Base-by-base conservation (phyloP, 2,113 vertebrate species). In the Sylvietta virens region DNA sequence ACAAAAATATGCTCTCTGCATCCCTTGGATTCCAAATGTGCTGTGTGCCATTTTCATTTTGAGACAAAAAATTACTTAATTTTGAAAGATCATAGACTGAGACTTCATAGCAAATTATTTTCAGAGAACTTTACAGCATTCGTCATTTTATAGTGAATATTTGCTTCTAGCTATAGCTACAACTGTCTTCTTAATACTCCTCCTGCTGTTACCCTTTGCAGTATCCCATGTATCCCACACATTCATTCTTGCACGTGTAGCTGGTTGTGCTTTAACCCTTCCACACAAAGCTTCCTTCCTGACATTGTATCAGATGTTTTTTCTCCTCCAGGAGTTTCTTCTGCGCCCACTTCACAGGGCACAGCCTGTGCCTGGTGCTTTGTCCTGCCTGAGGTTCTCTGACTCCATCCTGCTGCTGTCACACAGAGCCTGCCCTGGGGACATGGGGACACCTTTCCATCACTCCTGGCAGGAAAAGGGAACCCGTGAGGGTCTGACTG, bases 261-360 rank as follows among this genome's bases (percentile, higher is more conserved):
- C 1, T 50, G 28, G 15, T n/a, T 80, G 39, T 83, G 15, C 57
- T 62, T 74, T 57, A 31, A 22, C 23, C 28, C 35, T 67, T 91
- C 39, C n/a, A 18, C 33, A 42, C 20, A 14, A 7, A 76, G 10
- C 31, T 88, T 39, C 5, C 0, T 33, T 71, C 48, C 44, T 61
- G n/a, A 23, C 1, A 0, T 51, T 6, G 0, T 5, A 44, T 33
- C 45, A 45, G n/a, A 13, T 37, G 8, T 4, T 23, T 50, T 81
- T 86, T 21, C 60, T 57, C 4, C 33, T 58, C 47, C n/a, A 51
- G 5, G 21, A 30, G 20, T 50, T 74, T 45, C 10, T 64, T 37
- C 39, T 53, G 4, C 73, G 13, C 54, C 51, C 69, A 1, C 39
- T 56, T 67, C 40, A 4, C 6, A 30, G 56, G 27, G 13, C 9